These are phyloP conservation scores for Ochropleura plecta DNA, from an alignment of 2,888 invertebrate genomes.

Conservation along the genomic window DNA sequence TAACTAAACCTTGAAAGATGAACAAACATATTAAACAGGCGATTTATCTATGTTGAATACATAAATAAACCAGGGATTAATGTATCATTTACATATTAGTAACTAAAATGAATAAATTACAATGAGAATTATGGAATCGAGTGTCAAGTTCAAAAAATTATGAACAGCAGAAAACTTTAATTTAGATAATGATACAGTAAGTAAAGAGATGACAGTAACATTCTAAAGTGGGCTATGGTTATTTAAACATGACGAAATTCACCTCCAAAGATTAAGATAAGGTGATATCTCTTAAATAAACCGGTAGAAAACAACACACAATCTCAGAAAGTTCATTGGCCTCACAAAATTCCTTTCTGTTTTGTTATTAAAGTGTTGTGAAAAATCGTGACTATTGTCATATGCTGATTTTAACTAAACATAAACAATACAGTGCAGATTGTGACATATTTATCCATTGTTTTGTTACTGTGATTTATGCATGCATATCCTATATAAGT, in stretches of 20 bases:
- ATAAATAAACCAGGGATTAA: constrained; percentile 30
- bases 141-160: constrained; percentile 19
- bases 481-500: neutral
- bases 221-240: constrained; percentile 33
- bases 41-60: constrained; percentile 43
- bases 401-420: constrained; percentile 15
- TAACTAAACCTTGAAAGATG: constrained; percentile 18
- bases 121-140: constrained; percentile 9
- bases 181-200: constrained; percentile 21
- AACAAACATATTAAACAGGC: constrained; percentile 11
- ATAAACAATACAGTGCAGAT: constrained; percentile 30
- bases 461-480: constrained; percentile 24
- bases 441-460: constrained; percentile 32
- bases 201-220: constrained; percentile 17
- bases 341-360: constrained; percentile 50
- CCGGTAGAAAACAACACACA: constrained; percentile 38
- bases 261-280: constrained; percentile 65
- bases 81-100: constrained; percentile 30
- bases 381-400: constrained; percentile 19
- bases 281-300: constrained; percentile 63
- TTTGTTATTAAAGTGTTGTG: constrained; percentile 36
- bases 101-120: constrained; percentile 27
- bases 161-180: constrained; percentile 9
- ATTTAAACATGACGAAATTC: constrained; percentile 59
- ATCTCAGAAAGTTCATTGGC: constrained; percentile 59